Evolutionary conservation across 2,888 invertebrate genomes (phyloP), one percentile per base, ranked within the genome.

Genomic region (Meliscaeva auricollis): DNA sequence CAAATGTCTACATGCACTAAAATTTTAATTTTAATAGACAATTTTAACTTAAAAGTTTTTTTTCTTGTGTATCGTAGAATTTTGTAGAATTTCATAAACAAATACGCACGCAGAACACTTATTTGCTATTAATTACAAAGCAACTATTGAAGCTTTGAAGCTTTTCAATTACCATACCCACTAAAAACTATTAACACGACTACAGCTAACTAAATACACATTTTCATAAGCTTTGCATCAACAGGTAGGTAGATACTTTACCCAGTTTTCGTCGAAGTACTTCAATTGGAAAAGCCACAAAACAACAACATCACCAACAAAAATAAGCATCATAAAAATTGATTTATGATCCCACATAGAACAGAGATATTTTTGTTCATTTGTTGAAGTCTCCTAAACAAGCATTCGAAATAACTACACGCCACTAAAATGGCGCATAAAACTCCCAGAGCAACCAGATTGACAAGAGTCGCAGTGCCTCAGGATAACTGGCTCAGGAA

Each of bases 401-500:
- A 74, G 64, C 44, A 50, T 30, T 74, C 68, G 46, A 60, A 74
- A 74, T 58, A 54, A 66, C 56, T 73, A 38, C 32, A 72, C 46
- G 17, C 73, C 52, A 58, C 35, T 9, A 72, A 70, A 54, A 68
- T 48, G n/a, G n/a, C n/a, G 30, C 26, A 72, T 66, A 54, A 30
- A 72, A 52, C 52, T 35, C 20, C 77, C 73, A 78, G 62, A 15
- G 44, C 44, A 84, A 80, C 80, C 72, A 58, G 80, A 84, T 66
- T 72, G 72, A 68, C 80, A 60, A 80, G 72, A 66, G 46, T 50
- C 20, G 15, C 4, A 11, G 6, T n/a, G 20, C 7, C 66, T 66
- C 52, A 80, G 75, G 79, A 84, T 58, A 66, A 48, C 70, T 54
- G 75, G 75, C 80, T 64, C 11, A 84, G 84, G 75, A 84, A 80